Evolutionary conservation across 2,113 vertebrate species (phyloP).

Genomic region (Choloepus hoffmanni): DNA sequence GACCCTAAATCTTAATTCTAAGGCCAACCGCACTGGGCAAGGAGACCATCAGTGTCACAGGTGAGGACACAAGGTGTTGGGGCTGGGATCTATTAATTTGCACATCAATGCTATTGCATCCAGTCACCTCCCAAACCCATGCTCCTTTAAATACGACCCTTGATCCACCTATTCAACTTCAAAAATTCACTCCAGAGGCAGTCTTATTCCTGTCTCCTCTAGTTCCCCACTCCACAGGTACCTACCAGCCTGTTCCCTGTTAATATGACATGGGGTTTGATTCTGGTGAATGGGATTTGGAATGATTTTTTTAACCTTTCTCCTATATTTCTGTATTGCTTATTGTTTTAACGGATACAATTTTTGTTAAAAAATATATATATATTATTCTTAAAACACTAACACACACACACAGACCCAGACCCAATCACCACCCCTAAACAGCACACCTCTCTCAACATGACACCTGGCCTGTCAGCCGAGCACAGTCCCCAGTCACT

Average conservation of each 20-base stretch:
- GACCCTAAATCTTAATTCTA: not conserved
- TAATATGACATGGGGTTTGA: not conserved
- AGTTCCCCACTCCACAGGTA: not conserved
- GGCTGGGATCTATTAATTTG: not conserved
- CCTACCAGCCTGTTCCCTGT: not conserved
- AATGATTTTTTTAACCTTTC: not conserved
- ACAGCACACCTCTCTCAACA: not conserved
- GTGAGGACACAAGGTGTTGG: not conserved
- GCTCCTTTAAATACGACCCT: slow-evolving; percentile 1
- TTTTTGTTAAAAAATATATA: not conserved
- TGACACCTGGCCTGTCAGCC: not conserved
- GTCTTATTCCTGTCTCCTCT: not conserved
- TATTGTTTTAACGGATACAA: not conserved
- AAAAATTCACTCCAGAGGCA: not conserved
- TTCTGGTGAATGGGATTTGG: not conserved
- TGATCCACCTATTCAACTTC: not conserved
- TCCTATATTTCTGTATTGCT: not conserved
- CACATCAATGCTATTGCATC: not conserved
- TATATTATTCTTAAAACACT: not conserved
- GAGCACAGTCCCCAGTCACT: not conserved
- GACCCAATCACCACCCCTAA: not conserved
- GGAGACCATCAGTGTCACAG: not conserved
- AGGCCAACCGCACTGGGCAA: not conserved
- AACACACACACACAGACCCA: not conserved
- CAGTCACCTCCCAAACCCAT: not conserved